These are phyloP conservation scores for Sylvietta virens DNA, from an alignment of 2,113 vertebrate genomes.

Conservation along the genomic window DNA sequence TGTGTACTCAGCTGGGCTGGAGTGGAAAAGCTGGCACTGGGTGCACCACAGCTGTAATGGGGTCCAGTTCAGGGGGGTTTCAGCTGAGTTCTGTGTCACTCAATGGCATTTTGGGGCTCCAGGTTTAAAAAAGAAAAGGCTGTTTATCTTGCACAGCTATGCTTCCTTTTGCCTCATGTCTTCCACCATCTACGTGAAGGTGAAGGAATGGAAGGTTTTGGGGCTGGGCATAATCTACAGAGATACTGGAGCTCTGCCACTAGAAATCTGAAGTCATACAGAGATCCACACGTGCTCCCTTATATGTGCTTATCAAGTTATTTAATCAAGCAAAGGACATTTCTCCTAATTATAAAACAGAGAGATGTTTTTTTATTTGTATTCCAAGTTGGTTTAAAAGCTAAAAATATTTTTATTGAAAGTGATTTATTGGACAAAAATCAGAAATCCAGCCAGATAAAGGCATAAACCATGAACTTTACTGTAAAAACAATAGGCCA, in stretches of 20 bases:
- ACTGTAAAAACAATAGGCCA: neutral
- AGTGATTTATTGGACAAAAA: neutral
- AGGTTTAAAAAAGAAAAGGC: neutral
- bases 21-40: neutral
- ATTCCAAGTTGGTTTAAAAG: neutral
- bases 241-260: neutral
- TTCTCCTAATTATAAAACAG: neutral
- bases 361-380: neutral
- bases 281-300: neutral
- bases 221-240: neutral
- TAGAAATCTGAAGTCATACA: neutral
- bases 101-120: fast-evolving
- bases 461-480: neutral
- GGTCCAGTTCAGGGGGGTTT: neutral
- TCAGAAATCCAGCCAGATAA: neutral
- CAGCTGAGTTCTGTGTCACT: neutral
- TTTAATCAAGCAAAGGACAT: neutral
- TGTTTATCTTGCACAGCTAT: neutral
- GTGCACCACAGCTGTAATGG: fast-evolving
- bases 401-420: neutral
- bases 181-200: neutral
- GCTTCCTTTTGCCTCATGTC: neutral
- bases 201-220: neutral
- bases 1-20: neutral
- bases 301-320: neutral